Evolutionary conservation across 2,113 vertebrate genomes (phyloP), one percentile per base, ranked within the genome.

Genomic region (Elachura formosa): DNA sequence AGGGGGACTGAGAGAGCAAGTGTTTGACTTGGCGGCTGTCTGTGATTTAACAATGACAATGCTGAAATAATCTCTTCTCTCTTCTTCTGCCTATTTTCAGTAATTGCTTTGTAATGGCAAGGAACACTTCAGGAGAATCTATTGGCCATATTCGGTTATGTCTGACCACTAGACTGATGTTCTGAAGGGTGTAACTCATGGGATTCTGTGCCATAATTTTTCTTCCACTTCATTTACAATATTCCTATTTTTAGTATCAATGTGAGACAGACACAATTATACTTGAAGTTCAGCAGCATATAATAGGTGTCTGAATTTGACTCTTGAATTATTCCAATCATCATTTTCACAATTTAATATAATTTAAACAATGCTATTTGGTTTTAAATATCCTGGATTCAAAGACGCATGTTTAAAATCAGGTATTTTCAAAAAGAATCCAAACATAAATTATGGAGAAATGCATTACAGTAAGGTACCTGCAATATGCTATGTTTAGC

Each of bases 241-340:
- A 93, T 78, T 85, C 49, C 79, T 96, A 94, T 92, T 96, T 96
- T 96, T 96, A 94, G 88, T 43, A 85, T 46, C 85, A 92, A 62
- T 21, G 3, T 88, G 90, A 94, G 95, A 96, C 94, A 94, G 85
- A 90, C 78, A 14, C 29, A 94, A 95, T 94, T 93, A 95, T 82
- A 96, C 62, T 77, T 95, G 78, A 94, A 94, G 71, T 76, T 95
- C 81, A 95, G 82, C 29, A 90, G 90, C 87, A 93, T 62, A 76
- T 93, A 95, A 95, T 91, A 91, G 75, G 68, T 94, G 94, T 96
- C 92, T 95, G 72, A 96, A 94, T 95, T 95, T 90, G 92, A 95
- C 72, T 96, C 85, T 91, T 91, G 78, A 96, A 77, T 93, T 95
- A 90, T 69, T 93, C 75, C 93, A 94, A 93, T 93, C 7, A 80